These are phyloP conservation scores for Macrotus californicus DNA, from an alignment of 2,113 vertebrate genomes.

Conservation along the genomic window DNA sequence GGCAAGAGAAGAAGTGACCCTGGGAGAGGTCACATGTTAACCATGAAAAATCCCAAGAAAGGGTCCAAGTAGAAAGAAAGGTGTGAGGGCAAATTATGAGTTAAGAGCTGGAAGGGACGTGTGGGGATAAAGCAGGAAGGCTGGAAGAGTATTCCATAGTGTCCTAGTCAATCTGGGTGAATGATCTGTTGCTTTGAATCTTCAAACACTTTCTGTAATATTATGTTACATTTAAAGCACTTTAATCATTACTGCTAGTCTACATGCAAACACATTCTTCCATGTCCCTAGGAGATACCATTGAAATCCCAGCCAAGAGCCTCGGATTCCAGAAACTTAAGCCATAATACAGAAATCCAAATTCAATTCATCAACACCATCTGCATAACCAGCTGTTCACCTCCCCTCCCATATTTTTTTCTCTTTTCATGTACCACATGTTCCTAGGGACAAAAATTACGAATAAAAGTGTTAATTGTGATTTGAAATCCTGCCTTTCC, in stretches of 20 bases:
- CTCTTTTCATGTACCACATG: not conserved
- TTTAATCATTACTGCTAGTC: constrained; percentile 42
- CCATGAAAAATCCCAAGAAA: not conserved
- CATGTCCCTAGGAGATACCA: constrained; percentile 17
- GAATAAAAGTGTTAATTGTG: constrained; percentile 28
- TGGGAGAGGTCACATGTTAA: not conserved
- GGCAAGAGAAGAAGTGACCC: not conserved
- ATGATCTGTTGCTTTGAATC: constrained; percentile 26
- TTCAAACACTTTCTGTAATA: constrained; percentile 26
- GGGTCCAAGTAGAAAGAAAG: not conserved
- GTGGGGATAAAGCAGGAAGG: not conserved
- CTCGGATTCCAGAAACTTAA: constrained; percentile 50
- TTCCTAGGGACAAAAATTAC: constrained; percentile 10
- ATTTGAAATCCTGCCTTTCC: not conserved
- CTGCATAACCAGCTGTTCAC: constrained; percentile 65
- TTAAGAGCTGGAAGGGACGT: not conserved
- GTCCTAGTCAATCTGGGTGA: not conserved
- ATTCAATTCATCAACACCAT: constrained; percentile 60
- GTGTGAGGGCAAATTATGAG: not conserved
- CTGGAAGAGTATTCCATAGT: not conserved
- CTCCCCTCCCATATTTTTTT: not conserved
- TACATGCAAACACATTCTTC: constrained; percentile 46
- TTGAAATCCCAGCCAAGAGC: constrained; percentile 47
- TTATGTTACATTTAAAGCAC: constrained; percentile 33
- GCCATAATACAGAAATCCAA: constrained; percentile 51